Evolutionary conservation across 2,113 vertebrate genomes (phyloP).

Genomic region (Hystrix brachyura): DNA sequence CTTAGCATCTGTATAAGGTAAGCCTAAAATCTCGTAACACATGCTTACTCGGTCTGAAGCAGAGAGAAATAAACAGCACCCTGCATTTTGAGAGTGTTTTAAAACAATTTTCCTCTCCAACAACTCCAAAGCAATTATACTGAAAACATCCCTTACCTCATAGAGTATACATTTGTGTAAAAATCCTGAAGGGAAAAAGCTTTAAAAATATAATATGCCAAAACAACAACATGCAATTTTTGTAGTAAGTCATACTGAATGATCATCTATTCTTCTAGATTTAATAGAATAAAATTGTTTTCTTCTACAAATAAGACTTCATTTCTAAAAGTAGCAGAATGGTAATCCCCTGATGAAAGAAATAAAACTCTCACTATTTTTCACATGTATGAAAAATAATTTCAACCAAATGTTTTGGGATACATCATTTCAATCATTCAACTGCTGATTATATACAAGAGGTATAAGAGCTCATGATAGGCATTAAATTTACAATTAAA

Average conservation of each 20-base stretch:
- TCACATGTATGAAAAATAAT: not conserved
- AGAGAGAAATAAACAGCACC: not conserved
- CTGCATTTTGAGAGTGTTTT: slow-evolving; percentile 24
- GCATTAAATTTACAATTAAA: not conserved
- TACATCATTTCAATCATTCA: not conserved
- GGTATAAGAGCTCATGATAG: not conserved
- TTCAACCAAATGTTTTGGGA: not conserved
- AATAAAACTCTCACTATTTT: slow-evolving; percentile 2
- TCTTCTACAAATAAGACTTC: not conserved
- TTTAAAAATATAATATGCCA: slow-evolving; percentile 39
- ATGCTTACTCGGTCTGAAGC: slow-evolving; percentile 22
- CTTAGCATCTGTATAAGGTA: slow-evolving; percentile 34
- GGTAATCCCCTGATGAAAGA: not conserved
- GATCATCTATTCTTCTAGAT: slow-evolving; percentile 10
- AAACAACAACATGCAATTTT: not conserved
- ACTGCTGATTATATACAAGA: not conserved
- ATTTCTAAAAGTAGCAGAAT: slow-evolving; percentile 30
- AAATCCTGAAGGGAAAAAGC: not conserved
- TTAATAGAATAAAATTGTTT: slow-evolving; percentile 19
- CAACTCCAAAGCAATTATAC: slow-evolving; percentile 30
- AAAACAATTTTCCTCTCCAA: slow-evolving; percentile 46
- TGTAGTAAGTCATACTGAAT: not conserved
- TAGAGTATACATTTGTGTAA: not conserved
- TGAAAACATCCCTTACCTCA: slow-evolving; percentile 24
- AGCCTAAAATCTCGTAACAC: slow-evolving; percentile 16